phyloP scores from a whole-genome alignment of 37 sponge, comb jelly and placozoan genomes.

The Crambe crambe region DNA sequence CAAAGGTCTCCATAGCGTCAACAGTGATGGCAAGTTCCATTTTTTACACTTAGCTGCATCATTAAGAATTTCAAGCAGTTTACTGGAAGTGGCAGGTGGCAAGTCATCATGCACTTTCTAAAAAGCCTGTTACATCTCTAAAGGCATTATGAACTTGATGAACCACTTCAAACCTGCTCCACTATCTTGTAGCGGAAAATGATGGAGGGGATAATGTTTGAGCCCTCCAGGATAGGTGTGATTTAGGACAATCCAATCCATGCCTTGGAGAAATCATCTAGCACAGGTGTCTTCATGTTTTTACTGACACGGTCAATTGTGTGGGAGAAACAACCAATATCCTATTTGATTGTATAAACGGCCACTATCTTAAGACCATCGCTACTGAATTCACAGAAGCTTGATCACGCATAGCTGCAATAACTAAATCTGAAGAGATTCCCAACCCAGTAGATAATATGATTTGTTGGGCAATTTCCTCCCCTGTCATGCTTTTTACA shows the following conservation, averaged over 20 bases:
- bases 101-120: constrained; percentile 2
- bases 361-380: not conserved
- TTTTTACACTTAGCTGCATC: not conserved
- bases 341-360: not conserved
- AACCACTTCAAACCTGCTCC: constrained; percentile 37
- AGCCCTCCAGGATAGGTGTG: not conserved
- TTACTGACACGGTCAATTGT: constrained; percentile 11
- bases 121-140: not conserved
- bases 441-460: constrained; percentile 4
- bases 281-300: constrained; percentile 10
- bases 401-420: not conserved
- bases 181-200: constrained; percentile 22
- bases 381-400: constrained; percentile 5
- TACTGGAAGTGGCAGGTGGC: not conserved
- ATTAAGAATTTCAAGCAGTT: constrained; percentile 4
- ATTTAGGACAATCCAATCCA: constrained; percentile 6
- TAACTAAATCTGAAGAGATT: not conserved
- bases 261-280: not conserved
- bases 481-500: constrained; percentile 32
- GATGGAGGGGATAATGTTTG: constrained; percentile 2
- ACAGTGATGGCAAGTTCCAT: constrained; percentile 10
- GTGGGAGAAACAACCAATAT: constrained; percentile 18
- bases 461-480: constrained; percentile 25
- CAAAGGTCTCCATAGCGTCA: not conserved
- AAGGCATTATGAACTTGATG: constrained; percentile 8